phyloP scores from a whole-genome alignment of 2,797 vertebrate species.

The Poecilia wingei region DNA sequence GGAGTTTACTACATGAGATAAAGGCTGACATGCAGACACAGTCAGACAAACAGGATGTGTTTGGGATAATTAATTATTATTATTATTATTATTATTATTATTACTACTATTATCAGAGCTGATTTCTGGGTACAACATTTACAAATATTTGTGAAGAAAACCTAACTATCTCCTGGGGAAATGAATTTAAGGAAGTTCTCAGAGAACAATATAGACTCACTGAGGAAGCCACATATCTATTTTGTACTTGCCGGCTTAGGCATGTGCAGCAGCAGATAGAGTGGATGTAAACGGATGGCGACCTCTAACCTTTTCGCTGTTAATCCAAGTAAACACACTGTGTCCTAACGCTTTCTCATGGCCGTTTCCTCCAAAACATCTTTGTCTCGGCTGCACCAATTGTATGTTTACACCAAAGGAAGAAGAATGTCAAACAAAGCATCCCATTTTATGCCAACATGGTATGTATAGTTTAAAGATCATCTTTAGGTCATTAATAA shows the following conservation, averaged over 20 bases:
- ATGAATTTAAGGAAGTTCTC: slow-evolving; percentile 61
- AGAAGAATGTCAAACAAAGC: slow-evolving; percentile 10
- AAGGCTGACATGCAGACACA: not conserved
- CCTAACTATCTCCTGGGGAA: slow-evolving; percentile 25
- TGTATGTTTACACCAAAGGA: slow-evolving; percentile 13
- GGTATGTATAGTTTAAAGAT: not conserved
- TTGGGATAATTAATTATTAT: not conserved
- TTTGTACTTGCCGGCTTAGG: slow-evolving; percentile 17
- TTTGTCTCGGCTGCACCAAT: slow-evolving; percentile 22
- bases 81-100: slow-evolving; percentile 10
- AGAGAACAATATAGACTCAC: slow-evolving; percentile 29
- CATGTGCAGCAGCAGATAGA: slow-evolving; percentile 39
- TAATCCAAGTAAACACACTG: slow-evolving; percentile 1
- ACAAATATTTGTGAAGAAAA: slow-evolving; percentile 36
- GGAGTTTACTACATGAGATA: slow-evolving; percentile 45
- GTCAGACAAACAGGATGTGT: slow-evolving; percentile 5
- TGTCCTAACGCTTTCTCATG: slow-evolving; percentile 1
- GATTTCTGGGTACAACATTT: slow-evolving; percentile 12
- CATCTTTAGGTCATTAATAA: not conserved
- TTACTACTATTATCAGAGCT: not conserved
- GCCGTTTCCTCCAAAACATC: slow-evolving; percentile 6
- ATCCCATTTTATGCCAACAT: not conserved
- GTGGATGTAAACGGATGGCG: slow-evolving; percentile 32
- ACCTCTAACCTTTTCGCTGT: slow-evolving; percentile 28
- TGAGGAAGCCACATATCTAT: slow-evolving; percentile 56